phyloP scores from a whole-genome alignment of 2,888 invertebrate species.

The Cyrtodaria siliqua region DNA sequence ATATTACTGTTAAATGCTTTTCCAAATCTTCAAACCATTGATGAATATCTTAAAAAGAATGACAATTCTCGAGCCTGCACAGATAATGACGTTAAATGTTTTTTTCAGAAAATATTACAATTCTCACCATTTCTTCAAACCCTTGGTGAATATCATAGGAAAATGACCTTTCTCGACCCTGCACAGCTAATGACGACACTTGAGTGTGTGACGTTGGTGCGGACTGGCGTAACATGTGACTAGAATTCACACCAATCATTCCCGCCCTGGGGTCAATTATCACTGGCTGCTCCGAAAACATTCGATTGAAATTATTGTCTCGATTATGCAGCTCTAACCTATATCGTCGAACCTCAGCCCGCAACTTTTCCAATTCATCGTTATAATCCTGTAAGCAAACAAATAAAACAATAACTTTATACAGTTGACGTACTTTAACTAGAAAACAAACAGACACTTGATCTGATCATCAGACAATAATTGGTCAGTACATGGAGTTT shows the following conservation, averaged over 20 bases:
- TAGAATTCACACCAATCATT: slow-evolving; percentile 66
- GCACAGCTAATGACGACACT: slow-evolving; percentile 53
- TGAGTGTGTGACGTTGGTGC: slow-evolving; percentile 49
- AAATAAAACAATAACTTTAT: too few species aligned
- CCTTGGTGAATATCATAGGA: slow-evolving; percentile 73
- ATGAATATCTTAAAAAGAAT: too few species aligned
- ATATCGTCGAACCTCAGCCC: slow-evolving; percentile 81
- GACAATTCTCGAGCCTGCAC: too few species aligned
- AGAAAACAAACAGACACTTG: too few species aligned
- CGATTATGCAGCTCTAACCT: slow-evolving; percentile 83
- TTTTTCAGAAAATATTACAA: too few species aligned
- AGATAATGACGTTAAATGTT: too few species aligned
- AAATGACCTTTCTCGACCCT: slow-evolving; percentile 70
- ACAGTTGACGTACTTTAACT: too few species aligned
- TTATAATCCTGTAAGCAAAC: slow-evolving; percentile 74
- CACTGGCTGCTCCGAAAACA: slow-evolving; percentile 82
- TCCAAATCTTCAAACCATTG: too few species aligned
- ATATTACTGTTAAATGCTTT: too few species aligned
- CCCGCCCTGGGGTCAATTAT: slow-evolving; percentile 78
- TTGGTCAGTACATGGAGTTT: too few species aligned
- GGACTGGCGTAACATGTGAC: slow-evolving; percentile 54
- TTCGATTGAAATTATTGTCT: slow-evolving; percentile 84
- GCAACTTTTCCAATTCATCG: slow-evolving; percentile 82
- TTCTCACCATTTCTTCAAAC: slow-evolving; percentile 74
- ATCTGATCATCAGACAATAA: too few species aligned